These are phyloP conservation scores for Lasioglossum albipes DNA, from an alignment of 1,140 invertebrate genomes.

Conservation along the genomic window DNA sequence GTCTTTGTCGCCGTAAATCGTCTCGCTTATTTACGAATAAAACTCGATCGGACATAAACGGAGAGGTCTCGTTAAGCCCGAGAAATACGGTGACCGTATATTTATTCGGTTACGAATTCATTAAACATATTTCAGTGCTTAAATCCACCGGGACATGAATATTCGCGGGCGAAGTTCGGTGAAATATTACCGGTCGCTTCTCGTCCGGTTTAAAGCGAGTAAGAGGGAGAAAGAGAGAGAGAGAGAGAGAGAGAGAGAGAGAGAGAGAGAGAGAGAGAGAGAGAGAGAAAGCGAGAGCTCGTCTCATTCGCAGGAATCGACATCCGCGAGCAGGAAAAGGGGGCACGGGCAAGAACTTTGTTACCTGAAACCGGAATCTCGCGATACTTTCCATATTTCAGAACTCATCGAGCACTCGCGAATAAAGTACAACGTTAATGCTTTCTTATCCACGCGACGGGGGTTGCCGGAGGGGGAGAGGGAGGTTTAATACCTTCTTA, in stretches of 20 bases:
- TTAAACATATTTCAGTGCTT: background rate
- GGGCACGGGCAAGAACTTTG: conserved; percentile 6
- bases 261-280: too few species aligned
- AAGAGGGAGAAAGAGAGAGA: too few species aligned
- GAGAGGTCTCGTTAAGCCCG: background rate
- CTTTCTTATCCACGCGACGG: conserved; percentile 63
- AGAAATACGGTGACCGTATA: background rate
- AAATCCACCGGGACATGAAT: background rate
- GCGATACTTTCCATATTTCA: conserved; percentile 71
- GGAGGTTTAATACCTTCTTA: conserved; percentile 78
- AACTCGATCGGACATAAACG: too few species aligned
- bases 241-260: too few species aligned
- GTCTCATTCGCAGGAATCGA: conserved; percentile 26
- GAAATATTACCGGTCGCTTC: background rate
- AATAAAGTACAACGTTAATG: conserved; percentile 75
- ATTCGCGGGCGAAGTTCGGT: background rate
- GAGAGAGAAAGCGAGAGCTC: too few species aligned
- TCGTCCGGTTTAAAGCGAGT: background rate
- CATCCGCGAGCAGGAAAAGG: background rate
- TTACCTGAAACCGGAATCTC: conserved; percentile 45
- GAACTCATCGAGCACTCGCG: conserved; percentile 69
- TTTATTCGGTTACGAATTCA: background rate
- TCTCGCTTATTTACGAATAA: too few species aligned
- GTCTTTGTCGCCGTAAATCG: too few species aligned
- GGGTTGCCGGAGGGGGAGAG: conserved; percentile 54